Evolutionary conservation across 1,140 invertebrate species (phyloP), one percentile per base, ranked within the genome.

Genomic region (Tetragnatha versicolor): DNA sequence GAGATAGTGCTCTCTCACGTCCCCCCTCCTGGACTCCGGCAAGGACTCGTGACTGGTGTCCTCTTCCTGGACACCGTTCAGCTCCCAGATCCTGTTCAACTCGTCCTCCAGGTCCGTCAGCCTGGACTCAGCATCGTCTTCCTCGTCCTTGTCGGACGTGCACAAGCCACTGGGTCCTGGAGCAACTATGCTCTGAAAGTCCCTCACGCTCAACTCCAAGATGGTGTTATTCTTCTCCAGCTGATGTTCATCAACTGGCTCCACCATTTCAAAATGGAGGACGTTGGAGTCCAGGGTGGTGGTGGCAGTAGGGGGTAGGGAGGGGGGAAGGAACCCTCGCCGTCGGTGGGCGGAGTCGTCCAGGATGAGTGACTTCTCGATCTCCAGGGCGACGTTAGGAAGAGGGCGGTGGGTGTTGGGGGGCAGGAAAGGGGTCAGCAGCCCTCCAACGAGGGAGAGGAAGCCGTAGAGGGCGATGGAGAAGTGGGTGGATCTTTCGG

Each of bases 301-400:
- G 9, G 31, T 6, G 10, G 53, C 65, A 25, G 22, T 20, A 12
- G 27, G 69, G 29, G 17, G 39, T 14, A 20, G n/a, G 1, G 29
- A 14, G 55, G 2, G 2, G 7, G 69, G n/a, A 12, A 17, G n/a
- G 22, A 47, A 49, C 0, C 4, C 9, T 22, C 65, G 47, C 49
- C 51, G 53, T n/a, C 45, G 20, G 2, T 47, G 47, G 5, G 10
- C 35, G 5, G 37, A 61, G 20, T 37, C 53, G 20, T 75, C 55
- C 0, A 68, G 49, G 22, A 65, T 73, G 2, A 79, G 6, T 2
- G 60, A 42, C 47, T 79, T 75, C 49, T 82, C 81, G 4, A 75
- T 70, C 51, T 82, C 81, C 1, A 69, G 12, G 0, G 77, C 47
- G 20, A 80, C 80, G 33, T 81, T 81, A 2, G 82, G 82, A 17